These are phyloP conservation scores for Equus quagga DNA, from an alignment of 2,113 vertebrate species.

Conservation along the genomic window DNA sequence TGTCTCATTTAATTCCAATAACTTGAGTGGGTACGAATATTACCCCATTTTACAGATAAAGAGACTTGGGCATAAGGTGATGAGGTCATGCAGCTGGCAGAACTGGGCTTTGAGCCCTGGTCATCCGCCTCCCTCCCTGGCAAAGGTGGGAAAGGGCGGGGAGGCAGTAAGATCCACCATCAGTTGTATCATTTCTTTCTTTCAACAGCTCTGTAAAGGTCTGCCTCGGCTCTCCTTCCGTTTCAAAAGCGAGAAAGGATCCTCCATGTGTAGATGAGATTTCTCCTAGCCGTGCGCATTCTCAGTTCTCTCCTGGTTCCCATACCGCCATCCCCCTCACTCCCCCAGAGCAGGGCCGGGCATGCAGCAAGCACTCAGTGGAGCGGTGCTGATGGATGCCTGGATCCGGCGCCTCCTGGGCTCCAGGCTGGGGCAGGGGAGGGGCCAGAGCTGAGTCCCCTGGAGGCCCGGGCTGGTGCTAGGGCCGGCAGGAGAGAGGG, in stretches of 20 bases:
- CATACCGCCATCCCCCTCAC: background rate
- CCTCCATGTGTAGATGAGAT: background rate
- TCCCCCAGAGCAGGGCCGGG: slow-evolving; percentile 60
- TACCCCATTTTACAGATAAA: background rate
- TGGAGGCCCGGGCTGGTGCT: background rate
- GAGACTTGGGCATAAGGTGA: background rate
- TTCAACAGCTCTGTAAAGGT: background rate
- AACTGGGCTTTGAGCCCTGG: background rate
- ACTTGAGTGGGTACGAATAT: background rate
- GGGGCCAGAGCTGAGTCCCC: background rate
- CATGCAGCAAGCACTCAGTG: background rate
- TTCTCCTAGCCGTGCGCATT: background rate
- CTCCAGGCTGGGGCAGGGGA: background rate
- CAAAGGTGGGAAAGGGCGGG: background rate
- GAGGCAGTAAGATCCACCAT: background rate
- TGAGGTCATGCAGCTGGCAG: background rate
- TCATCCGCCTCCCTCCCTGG: background rate
- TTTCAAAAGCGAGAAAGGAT: background rate
- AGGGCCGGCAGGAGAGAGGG: background rate
- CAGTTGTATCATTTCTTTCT: background rate
- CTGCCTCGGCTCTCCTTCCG: background rate
- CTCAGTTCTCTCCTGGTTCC: background rate
- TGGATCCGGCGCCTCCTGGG: slow-evolving; percentile 8
- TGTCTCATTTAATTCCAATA: slow-evolving; percentile 1
- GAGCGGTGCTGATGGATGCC: background rate